phyloP scores from a whole-genome alignment of 30 jellyfish, hydroid and myxozoan genomes.

The Haliclystus octoradiatus region DNA sequence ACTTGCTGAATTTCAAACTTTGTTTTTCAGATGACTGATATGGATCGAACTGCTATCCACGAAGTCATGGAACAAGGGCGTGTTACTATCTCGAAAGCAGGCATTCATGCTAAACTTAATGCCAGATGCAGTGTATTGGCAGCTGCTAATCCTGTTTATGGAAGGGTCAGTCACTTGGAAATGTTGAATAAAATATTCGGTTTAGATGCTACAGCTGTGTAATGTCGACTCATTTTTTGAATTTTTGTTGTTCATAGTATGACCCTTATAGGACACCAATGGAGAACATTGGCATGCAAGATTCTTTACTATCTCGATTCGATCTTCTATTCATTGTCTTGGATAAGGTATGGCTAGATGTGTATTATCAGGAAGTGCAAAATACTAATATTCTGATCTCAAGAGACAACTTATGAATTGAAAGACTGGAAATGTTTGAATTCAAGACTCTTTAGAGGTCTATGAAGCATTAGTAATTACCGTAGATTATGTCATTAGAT shows the following conservation, averaged over 20 bases:
- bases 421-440: too few species aligned
- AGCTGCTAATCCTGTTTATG: constrained; percentile 99
- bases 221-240: too few species aligned
- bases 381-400: too few species aligned
- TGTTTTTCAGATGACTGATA: constrained; percentile 74
- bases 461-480: too few species aligned
- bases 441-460: too few species aligned
- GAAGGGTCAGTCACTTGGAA: constrained; percentile 70
- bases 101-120: constrained; percentile 95
- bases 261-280: constrained; percentile 99
- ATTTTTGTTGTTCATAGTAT: constrained; percentile 21
- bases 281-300: constrained; percentile 99
- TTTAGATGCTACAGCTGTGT: not conserved
- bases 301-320: constrained; percentile 90
- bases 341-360: constrained; percentile 64
- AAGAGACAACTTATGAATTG: too few species aligned
- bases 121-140: constrained; percentile 99
- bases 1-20: too few species aligned
- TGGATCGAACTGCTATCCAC: constrained; percentile 97
- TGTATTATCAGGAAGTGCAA: too few species aligned
- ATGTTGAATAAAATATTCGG: not conserved
- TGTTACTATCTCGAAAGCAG: constrained; percentile 93
- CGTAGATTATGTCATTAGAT: too few species aligned
- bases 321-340: constrained; percentile 92
- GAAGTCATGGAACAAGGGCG: constrained; percentile 99